Evolutionary conservation across 2,113 vertebrate genomes (phyloP).

Genomic region (Prietella phreatophila): DNA sequence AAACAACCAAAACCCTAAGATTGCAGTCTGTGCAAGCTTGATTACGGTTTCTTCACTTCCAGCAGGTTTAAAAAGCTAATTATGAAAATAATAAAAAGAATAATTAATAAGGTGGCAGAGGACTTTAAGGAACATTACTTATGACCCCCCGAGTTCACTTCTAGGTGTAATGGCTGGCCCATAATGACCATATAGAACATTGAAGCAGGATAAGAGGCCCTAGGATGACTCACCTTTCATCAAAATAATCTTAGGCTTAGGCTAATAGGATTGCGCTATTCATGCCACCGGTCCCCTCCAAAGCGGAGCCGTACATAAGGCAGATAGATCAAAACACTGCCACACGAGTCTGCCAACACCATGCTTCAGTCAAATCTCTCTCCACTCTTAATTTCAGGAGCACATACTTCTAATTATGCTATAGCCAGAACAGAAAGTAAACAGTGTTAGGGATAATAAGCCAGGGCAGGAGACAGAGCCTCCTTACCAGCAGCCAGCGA

Average conservation of each 20-base stretch:
- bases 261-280: slow-evolving; percentile 68
- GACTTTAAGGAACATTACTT: slow-evolving; percentile 17
- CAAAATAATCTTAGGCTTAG: slow-evolving; percentile 70
- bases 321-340: slow-evolving; percentile 57
- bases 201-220: slow-evolving; percentile 40
- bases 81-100: not conserved
- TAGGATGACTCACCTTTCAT: slow-evolving; percentile 56
- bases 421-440: not conserved
- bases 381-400: not conserved
- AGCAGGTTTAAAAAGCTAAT: not conserved
- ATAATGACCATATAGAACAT: slow-evolving; percentile 51
- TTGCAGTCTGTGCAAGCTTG: not conserved
- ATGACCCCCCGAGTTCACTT: slow-evolving; percentile 10
- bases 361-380: not conserved
- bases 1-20: not conserved
- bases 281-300: slow-evolving; percentile 34
- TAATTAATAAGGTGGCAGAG: not conserved
- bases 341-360: not conserved
- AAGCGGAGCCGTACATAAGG: slow-evolving; percentile 37
- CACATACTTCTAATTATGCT: not conserved
- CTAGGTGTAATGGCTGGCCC: slow-evolving; percentile 45
- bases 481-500: not conserved
- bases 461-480: not conserved
- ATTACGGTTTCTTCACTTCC: not conserved
- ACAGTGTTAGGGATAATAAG: not conserved